Conservation (phyloP, 2,797 vertebrate genomes). For the Mareca strepera region DNA sequence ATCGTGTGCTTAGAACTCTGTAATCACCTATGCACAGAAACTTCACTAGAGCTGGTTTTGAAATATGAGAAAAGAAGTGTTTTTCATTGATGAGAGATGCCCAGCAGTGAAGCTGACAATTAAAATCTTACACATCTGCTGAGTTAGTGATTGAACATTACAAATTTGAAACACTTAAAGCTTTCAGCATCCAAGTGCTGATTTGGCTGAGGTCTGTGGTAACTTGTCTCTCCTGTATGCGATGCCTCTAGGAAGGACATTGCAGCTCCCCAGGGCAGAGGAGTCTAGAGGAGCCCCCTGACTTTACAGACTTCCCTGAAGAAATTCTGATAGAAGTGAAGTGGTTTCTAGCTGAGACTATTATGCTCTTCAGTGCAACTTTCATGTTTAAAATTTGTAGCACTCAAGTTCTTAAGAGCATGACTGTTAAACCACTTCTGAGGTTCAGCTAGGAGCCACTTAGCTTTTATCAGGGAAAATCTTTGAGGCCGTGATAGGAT, state of each 20-base stretch:
- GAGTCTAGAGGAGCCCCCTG: neutral
- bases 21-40: neutral
- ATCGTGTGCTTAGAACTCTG: neutral
- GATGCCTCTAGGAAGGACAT: neutral
- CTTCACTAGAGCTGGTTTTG: neutral
- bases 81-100: neutral
- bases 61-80: neutral
- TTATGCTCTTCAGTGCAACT: constrained; percentile 1
- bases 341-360: constrained; percentile 32
- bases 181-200: neutral
- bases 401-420: neutral
- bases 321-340: neutral
- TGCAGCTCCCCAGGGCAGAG: neutral
- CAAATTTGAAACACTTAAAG: neutral
- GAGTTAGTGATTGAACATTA: neutral
- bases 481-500: neutral
- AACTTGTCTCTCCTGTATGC: fast-evolving
- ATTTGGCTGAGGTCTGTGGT: neutral
- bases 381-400: constrained; percentile 13
- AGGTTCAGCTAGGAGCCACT: constrained; percentile 22
- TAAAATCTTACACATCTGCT: neutral
- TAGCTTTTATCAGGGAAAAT: neutral
- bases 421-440: neutral
- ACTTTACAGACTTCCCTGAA: fast-evolving
- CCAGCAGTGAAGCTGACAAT: neutral